Evolutionary conservation across 2,797 vertebrate species (phyloP), one percentile per base, ranked within the genome.

Genomic region (Anisognathus igniventris): DNA sequence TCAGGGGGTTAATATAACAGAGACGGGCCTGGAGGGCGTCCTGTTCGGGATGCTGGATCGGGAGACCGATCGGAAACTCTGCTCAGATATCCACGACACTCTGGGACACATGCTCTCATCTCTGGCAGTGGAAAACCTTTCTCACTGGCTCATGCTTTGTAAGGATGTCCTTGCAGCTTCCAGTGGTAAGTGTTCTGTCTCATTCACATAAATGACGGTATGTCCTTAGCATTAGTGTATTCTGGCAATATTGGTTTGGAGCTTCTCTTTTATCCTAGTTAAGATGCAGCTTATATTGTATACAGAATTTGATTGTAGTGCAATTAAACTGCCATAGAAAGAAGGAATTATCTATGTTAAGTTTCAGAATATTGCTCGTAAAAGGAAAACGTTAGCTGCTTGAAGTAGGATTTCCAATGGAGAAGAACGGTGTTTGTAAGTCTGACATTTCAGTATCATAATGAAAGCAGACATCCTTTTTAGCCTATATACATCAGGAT

Each of bases 41-140:
- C 98, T 99, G 57, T 99, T 99, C 81, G 99, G 99, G 71, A 99
- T 99, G 99, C 90, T 99, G 97, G 99, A 99, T 96, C 98, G 99
- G 4, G 99, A 99, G 97, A 99, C 99, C 0, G 99, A 99, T 96
- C 95, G 99, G 92, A 99, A 99, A 96, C 92, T 99, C 71, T 99
- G 99, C 96, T 99, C 99, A 14, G 99, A 99, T 96, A 99, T 99
- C 96, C 99, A 99, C 0, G 99, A 99, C 97, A 99, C 99, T 3
- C 97, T 99, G 96, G 99, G 99, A 14, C 99, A 99, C 96, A 99
- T 99, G 99, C 98, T 99, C 62, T 99, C 99, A 1, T 99, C 99
- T 0, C 98, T 99, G 88, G 99, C 99, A 9, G 99, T 99, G 87
- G 98, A 99, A 93, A 99, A 99, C 93, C 98, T 99, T 86, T 98